A percentile compares a stretch with the other conserved stretches of the same genome.
Conservation (phyloP, 2,113 vertebrate species). For the Toxostoma redivivum region DNA sequence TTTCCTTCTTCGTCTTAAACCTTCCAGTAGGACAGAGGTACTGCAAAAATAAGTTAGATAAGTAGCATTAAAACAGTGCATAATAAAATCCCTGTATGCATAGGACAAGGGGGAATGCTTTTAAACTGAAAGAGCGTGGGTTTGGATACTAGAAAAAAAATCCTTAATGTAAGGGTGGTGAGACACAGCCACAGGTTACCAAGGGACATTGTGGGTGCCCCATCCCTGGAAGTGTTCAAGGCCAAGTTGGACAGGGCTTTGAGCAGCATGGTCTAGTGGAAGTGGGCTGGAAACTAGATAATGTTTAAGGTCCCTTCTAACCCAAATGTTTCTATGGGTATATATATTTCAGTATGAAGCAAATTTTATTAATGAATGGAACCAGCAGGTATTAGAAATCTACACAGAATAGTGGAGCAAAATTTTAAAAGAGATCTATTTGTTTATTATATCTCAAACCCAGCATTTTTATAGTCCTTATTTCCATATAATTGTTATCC, state of each 20-base stretch:
- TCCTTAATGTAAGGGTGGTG: not conserved
- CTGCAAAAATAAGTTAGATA: not conserved
- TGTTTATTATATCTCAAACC: conserved; percentile 12
- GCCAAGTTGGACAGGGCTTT: not conserved
- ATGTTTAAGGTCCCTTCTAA: not conserved
- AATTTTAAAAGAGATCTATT: not conserved
- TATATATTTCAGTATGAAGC: not conserved
- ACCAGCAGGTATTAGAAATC: not conserved
- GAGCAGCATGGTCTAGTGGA: not conserved
- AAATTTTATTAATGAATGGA: not conserved
- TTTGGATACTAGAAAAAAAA: not conserved
- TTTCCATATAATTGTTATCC: conserved; percentile 25
- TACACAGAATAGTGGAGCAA: not conserved
- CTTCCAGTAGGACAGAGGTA: not conserved
- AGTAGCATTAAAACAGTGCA: not conserved
- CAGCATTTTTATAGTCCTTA: conserved; percentile 23
- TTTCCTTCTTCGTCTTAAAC: not conserved
- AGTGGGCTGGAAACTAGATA: not conserved
- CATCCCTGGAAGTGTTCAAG: not conserved
- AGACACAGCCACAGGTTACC: not conserved
- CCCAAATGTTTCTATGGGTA: not conserved
- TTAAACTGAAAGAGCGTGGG: not conserved
- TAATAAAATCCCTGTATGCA: not conserved
- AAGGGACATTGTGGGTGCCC: not conserved
- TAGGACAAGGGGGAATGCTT: not conserved